Percentiles rank a stretch among this genome's conserved stretches.
Conservation (phyloP, 2,113 vertebrate genomes). For the Misgurnus anguillicaudatus region DNA sequence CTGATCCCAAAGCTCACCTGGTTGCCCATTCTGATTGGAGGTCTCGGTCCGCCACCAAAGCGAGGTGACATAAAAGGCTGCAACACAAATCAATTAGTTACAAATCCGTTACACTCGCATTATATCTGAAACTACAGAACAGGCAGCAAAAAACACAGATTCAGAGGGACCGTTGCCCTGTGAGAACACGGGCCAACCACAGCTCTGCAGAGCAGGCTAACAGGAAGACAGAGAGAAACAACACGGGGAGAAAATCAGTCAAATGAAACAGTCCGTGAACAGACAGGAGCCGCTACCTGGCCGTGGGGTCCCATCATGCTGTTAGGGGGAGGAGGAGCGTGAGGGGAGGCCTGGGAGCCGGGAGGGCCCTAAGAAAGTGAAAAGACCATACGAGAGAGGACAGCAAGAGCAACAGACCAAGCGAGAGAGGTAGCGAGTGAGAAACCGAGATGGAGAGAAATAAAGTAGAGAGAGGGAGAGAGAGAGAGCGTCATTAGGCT, state of each 20-base stretch:
- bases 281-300: slow-evolving; percentile 83
- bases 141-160: background rate
- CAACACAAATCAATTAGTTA: background rate
- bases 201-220: slow-evolving; percentile 35
- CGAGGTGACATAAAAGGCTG: slow-evolving; percentile 99
- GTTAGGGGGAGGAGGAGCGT: slow-evolving; percentile 99
- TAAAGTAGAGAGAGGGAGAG: slow-evolving; percentile 12
- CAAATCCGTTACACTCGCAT: background rate
- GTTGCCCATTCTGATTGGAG: slow-evolving; percentile 96
- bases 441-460: slow-evolving; percentile 29
- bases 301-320: slow-evolving; percentile 99
- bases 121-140: slow-evolving; percentile 15
- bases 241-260: slow-evolving; percentile 7
- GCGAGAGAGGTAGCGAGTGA: slow-evolving; percentile 30
- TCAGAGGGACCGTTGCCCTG: background rate
- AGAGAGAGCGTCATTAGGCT: slow-evolving; percentile 63
- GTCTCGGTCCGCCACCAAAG: slow-evolving; percentile 94
- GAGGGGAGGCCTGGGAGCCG: slow-evolving; percentile 99
- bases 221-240: slow-evolving; percentile 37
- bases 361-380: slow-evolving; percentile 93
- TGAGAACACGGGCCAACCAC: slow-evolving; percentile 18
- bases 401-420: slow-evolving; percentile 28
- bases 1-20: slow-evolving; percentile 76
- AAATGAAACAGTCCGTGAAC: slow-evolving; percentile 29
- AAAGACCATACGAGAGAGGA: slow-evolving; percentile 73